These are phyloP conservation scores for Tetheella fluctuosa DNA, from an alignment of 2,888 invertebrate genomes.

Conservation along the genomic window DNA sequence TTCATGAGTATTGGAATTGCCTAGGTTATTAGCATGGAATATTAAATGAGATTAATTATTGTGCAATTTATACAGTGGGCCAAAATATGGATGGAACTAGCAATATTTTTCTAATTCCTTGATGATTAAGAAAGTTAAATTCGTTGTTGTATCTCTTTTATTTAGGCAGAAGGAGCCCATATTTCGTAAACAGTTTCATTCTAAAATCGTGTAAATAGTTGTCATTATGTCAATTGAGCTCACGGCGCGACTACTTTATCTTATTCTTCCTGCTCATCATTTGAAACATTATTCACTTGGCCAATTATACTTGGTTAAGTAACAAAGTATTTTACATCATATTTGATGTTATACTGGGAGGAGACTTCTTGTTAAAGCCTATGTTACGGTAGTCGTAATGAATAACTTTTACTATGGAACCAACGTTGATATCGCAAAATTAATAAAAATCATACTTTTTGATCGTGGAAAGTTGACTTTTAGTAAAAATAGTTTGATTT, in stretches of 20 bases:
- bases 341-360: no score
- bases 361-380: no score
- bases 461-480: no score
- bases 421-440: no score
- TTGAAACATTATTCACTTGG: no score
- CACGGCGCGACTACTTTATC: neutral
- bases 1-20: slow-evolving; percentile 20
- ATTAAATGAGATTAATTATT: slow-evolving; percentile 17
- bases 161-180: neutral
- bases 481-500: no score
- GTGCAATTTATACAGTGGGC: neutral
- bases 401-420: no score
- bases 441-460: no score
- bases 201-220: neutral
- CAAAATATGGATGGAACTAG: neutral
- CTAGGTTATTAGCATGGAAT: slow-evolving; percentile 31
- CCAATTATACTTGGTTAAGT: no score
- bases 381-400: no score
- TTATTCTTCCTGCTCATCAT: neutral
- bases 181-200: neutral
- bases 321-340: no score
- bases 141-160: neutral
- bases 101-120: neutral
- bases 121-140: neutral
- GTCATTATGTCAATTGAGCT: neutral